Percentiles rank a stretch among this genome's conserved stretches.
Evolutionary conservation across 1,140 invertebrate species (phyloP).

Genomic region (Ruditapes philippinarum): DNA sequence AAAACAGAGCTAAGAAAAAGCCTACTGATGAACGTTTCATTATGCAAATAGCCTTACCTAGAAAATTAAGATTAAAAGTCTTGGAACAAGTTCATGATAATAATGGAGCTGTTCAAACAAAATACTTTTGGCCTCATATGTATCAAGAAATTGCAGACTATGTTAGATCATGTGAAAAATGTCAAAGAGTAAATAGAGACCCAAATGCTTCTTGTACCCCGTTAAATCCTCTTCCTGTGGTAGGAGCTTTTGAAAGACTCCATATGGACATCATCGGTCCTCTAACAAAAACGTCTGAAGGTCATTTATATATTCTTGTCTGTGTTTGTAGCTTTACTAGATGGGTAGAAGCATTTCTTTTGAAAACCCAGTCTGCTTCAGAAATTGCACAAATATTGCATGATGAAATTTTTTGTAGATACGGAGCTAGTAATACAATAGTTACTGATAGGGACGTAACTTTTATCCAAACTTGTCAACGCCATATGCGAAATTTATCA

Average conservation of each 20-base stretch:
- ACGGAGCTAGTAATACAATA: slow-evolving; percentile 18
- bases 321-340: slow-evolving; percentile 59
- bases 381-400: slow-evolving; percentile 48
- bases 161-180: slow-evolving; percentile 60
- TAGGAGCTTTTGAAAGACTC: slow-evolving; percentile 13
- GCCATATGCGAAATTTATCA: slow-evolving; percentile 70
- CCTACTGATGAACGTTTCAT: slow-evolving; percentile 13
- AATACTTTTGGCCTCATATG: slow-evolving; percentile 73
- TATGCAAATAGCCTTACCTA: slow-evolving; percentile 64
- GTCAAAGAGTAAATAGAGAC: slow-evolving; percentile 57
- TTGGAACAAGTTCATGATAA: too few species aligned
- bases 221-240: slow-evolving; percentile 60
- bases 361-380: not conserved
- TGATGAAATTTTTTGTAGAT: not conserved
- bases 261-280: slow-evolving; percentile 71
- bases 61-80: slow-evolving; percentile 36
- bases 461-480: slow-evolving; percentile 65
- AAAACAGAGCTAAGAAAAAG: slow-evolving; percentile 56
- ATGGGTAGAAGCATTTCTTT: slow-evolving; percentile 41
- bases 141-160: slow-evolving; percentile 65
- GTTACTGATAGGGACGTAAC: slow-evolving; percentile 68
- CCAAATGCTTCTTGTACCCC: slow-evolving; percentile 24
- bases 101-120: not conserved
- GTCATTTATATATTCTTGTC: slow-evolving; percentile 64
- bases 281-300: slow-evolving; percentile 42